Conservation (phyloP, 2,888 invertebrate genomes). For the Siphlonurus alternatus region DNA sequence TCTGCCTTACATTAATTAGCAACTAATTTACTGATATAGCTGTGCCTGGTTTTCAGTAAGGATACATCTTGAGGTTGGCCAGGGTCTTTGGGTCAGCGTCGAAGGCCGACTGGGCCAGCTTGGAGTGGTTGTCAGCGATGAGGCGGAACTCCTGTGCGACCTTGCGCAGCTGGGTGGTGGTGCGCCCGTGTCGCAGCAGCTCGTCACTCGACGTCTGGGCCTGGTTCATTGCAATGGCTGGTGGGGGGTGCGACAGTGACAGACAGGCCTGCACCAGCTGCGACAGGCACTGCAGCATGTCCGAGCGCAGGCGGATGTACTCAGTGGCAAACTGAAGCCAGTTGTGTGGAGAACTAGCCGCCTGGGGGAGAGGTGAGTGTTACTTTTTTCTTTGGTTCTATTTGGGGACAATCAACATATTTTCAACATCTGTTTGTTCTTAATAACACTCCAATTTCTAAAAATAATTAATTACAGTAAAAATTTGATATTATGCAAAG, state of each 20-base stretch:
- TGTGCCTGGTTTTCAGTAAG: constrained; percentile 12
- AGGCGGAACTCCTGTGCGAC: constrained; percentile 52
- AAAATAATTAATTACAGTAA: no score
- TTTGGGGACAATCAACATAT: no score
- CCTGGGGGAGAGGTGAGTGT: constrained; percentile 37
- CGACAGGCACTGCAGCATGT: constrained; percentile 47
- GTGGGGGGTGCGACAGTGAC: constrained; percentile 76
- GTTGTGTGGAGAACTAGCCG: constrained; percentile 45
- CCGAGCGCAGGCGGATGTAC: constrained; percentile 56
- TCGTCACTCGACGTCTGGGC: constrained; percentile 65
- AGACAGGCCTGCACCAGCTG: constrained; percentile 51
- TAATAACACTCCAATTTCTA: not conserved
- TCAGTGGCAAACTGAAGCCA: constrained; percentile 56
- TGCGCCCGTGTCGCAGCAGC: constrained; percentile 58
- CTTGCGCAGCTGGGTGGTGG: constrained; percentile 58
- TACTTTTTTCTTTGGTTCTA: no score
- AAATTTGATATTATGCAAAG: no score
- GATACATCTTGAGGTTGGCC: constrained; percentile 50
- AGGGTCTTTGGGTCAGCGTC: constrained; percentile 69
- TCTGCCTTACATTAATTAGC: not conserved
- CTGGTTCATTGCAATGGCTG: constrained; percentile 72
- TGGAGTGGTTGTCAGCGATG: constrained; percentile 56
- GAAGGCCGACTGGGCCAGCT: constrained; percentile 65
- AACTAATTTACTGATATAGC: not conserved
- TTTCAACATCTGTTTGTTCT: no score